Percentiles rank a stretch among this genome's conserved stretches.
These are phyloP conservation scores for Hystrix brachyura DNA, from an alignment of 2,113 vertebrate species.

Conservation along the genomic window DNA sequence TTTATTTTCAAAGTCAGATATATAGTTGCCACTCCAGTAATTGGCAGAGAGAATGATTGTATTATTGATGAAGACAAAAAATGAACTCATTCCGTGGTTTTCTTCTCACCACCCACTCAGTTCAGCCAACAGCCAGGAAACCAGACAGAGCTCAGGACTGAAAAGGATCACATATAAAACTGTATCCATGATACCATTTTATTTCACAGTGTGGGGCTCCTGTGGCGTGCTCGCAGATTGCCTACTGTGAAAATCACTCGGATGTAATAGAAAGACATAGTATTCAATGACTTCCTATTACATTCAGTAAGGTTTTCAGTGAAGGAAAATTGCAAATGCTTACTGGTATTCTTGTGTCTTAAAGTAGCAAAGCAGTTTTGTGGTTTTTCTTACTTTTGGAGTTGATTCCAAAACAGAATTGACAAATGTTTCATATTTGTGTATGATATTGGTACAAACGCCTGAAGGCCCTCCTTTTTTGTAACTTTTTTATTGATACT, in stretches of 20 bases:
- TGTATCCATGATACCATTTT: background rate
- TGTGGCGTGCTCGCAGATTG: background rate
- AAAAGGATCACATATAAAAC: background rate
- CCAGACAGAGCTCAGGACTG: constrained; percentile 20
- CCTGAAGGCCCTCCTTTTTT: background rate
- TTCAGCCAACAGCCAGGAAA: constrained; percentile 46
- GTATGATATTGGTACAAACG: background rate
- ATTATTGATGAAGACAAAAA: constrained; percentile 52
- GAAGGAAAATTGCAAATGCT: constrained; percentile 6
- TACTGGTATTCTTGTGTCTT: background rate
- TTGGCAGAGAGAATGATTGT: background rate
- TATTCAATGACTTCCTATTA: constrained; percentile 64
- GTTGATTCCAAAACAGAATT: background rate
- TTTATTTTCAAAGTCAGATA: constrained; percentile 49
- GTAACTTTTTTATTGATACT: background rate
- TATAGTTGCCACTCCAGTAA: background rate
- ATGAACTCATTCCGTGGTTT: background rate
- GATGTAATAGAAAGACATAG: constrained; percentile 65
- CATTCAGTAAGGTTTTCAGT: constrained; percentile 46
- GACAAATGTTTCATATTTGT: background rate
- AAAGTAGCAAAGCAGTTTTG: constrained; percentile 28
- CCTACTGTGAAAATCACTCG: constrained; percentile 73
- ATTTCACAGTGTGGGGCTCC: constrained; percentile 40
- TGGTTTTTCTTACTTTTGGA: constrained; percentile 12
- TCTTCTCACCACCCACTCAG: background rate